Base-by-base conservation (phyloP, 1,140 invertebrate species). In the Acromyrmex heyeri region DNA sequence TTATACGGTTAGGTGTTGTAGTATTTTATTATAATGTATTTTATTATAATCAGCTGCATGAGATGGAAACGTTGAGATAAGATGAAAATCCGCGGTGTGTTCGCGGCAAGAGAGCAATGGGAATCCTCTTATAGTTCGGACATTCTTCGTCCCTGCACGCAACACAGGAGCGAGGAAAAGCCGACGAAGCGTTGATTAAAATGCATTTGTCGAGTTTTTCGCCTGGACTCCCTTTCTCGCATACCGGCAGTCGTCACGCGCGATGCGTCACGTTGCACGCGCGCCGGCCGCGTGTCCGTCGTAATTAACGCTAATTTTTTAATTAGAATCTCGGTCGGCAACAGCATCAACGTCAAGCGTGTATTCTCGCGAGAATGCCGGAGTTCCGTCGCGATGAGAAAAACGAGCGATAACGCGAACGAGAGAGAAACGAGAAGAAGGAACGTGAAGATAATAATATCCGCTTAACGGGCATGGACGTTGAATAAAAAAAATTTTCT, bases 261-360 rank as follows among this genome's bases (percentile, higher is more conserved):
- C 44, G 77, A 81, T 24, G 44, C 65, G 64, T 16, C 76, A 55
- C 30, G 55, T 34, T 86, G 24, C 81, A 65, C 38, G 77, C 88
- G 75, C 79, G 55, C 69, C 24, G 59, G 62, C 62, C 48, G 55
- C 59, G 72, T 78, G 55, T 53, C 77, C 76, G 30, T 76, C 86
- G 86, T 92, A 92, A 92, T 92, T 92, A 92, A 92, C 90, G 91
- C 88, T 92, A 91, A 91, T 92, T 92, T 92, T 92, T 92, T 90
- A 92, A 92, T 92, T 92, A 92, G 88, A 91, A 90, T 86, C 85
- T 81, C 86, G 64, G 59, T 59, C 44, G 55, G 57, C 61, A 85
- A 83, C 87, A 83, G 59, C 86, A 70, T 88, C 89, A 87, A 85
- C 83, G 86, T 86, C 86, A 82, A 61, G 34, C 24, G 75, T 50